A percentile compares a stretch with the other conserved stretches of the same genome.
phyloP scores from a whole-genome alignment of 2,888 invertebrate species.

The Scrobipalpa atriplicella region DNA sequence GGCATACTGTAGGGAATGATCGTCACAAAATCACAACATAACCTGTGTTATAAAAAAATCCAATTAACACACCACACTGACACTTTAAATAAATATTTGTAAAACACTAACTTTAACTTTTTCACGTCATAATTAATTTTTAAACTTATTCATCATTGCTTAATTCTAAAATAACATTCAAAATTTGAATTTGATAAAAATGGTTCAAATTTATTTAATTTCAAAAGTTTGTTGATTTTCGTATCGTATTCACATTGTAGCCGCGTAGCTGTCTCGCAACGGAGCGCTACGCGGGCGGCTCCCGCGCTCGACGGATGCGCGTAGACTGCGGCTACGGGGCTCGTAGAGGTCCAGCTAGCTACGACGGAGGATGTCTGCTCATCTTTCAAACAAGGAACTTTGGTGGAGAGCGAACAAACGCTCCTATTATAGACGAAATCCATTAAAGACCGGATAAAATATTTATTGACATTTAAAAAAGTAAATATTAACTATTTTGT shows the following conservation, averaged over 20 bases:
- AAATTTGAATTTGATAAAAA: neutral
- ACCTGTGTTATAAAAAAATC: too few relatives aligned
- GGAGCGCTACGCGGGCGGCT: neutral
- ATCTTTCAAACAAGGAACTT: neutral
- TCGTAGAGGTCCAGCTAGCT: neutral
- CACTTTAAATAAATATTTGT: too few relatives aligned
- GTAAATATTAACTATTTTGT: too few relatives aligned
- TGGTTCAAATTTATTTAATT: neutral
- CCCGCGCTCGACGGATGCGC: neutral
- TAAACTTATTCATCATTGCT: neutral
- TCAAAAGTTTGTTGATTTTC: neutral
- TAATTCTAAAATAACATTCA: neutral
- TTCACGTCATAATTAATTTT: neutral
- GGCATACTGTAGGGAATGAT: neutral
- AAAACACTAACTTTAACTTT: too few relatives aligned
- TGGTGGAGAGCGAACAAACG: neutral
- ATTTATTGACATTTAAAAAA: too few relatives aligned
- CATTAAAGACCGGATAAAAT: too few relatives aligned
- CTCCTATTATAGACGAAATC: neutral
- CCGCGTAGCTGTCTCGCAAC: neutral
- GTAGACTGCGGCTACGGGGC: neutral
- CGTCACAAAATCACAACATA: neutral
- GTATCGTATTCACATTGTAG: neutral
- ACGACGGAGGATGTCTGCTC: neutral
- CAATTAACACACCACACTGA: too few relatives aligned